Percentiles rank a stretch among this genome's conserved stretches.
Conservation (phyloP, 2,113 vertebrate species). For the Ptilonorhynchus violaceus region DNA sequence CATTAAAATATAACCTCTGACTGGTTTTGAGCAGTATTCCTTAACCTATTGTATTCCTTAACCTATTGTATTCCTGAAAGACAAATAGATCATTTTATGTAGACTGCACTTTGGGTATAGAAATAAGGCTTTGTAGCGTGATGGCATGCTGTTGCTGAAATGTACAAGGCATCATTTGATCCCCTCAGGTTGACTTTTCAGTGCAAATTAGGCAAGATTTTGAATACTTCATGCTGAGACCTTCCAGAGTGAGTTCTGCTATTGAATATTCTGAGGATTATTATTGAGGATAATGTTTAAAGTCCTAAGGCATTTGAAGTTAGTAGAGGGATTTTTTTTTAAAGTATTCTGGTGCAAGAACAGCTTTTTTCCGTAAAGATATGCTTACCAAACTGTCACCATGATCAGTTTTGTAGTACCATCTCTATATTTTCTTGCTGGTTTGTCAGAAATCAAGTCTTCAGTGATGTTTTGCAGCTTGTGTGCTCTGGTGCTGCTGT, state of each 20-base stretch:
- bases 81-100: neutral
- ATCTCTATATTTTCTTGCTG: neutral
- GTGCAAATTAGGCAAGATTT: neutral
- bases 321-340: neutral
- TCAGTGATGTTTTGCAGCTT: neutral
- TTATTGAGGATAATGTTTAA: neutral
- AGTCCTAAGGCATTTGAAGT: neutral
- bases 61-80: neutral
- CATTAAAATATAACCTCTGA: neutral
- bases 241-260: neutral
- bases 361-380: neutral
- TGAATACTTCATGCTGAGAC: neutral
- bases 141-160: neutral
- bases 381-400: neutral
- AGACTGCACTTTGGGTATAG: neutral
- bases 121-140: neutral
- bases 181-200: neutral
- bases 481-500: neutral
- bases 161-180: neutral
- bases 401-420: neutral
- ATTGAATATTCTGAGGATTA: neutral
- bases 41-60: neutral
- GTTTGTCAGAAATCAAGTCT: neutral
- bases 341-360: neutral
- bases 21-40: neutral